Base-by-base conservation (phyloP, 2,888 invertebrate species). In the Helleia helle region DNA sequence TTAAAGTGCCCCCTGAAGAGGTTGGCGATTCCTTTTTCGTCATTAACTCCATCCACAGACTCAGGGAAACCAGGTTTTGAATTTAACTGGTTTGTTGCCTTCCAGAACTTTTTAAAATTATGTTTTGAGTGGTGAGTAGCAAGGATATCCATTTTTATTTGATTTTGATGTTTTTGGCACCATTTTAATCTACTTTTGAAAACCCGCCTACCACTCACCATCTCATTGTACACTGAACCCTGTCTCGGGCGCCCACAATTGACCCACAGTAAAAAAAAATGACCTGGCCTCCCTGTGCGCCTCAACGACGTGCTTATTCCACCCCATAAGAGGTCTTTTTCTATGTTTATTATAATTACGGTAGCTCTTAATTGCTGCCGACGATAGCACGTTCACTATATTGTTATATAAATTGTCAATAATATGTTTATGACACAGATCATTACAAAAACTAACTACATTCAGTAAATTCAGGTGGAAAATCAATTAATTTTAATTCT, bases 121-220 rank as follows among this genome's bases (percentile, higher is more conserved):
- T 49, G 13, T 7, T 44, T 43, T 2, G 17, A 5, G 9, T 31
- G 9, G 5, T 42, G 29, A 3, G 36, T 9, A 2, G 49, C 49
- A 8, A 51, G 13, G 1, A 48, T 44, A 11, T 48, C 41, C 43
- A 51, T 46, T 42, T 49, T 47, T 13, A 49, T 44, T 13, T 44
- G 38, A 5, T 49, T 41, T 28, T 44, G 41, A 26, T 44, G 42
- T 22, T 48, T 38, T 26, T 47, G 46, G 13, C 49, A 49, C 45
- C 42, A 48, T 18, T 30, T 47, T 4, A 49, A 30, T 26, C 42
- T 44, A 24, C n/a, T n/a, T n/a, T n/a, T n/a, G n/a, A n/a, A n/a
- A 18, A 3, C 4, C 18, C 18, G 3, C 29, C 29, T 7, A 11
- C 12, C 12, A 13, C 25, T 9, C 9, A 5, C n/a, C 43, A 39